Percentiles rank a stretch among this genome's conserved stretches.
These are phyloP conservation scores for Calliphora vicina DNA, from an alignment of 1,140 invertebrate species.

Conservation along the genomic window DNA sequence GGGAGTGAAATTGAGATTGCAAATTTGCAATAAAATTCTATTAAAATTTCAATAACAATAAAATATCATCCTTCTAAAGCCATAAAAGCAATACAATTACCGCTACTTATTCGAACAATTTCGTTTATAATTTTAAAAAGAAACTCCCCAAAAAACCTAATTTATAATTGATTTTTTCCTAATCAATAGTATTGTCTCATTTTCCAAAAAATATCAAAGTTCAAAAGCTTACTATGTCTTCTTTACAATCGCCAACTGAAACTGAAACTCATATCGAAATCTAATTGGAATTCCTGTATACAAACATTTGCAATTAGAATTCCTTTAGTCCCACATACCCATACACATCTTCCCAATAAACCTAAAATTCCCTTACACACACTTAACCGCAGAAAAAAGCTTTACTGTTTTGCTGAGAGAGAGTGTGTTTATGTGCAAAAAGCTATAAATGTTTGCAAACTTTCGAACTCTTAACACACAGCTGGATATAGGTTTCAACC, in stretches of 20 bases:
- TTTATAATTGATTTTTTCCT: too few relatives aligned
- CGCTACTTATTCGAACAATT: too few relatives aligned
- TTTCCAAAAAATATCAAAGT: neutral
- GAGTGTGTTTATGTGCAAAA: neutral
- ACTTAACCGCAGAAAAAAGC: neutral
- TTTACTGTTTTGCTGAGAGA: neutral
- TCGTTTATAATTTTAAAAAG: too few relatives aligned
- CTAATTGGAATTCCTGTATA: neutral
- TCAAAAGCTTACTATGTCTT: neutral
- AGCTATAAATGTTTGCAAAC: constrained; percentile 24
- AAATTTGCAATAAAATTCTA: too few relatives aligned
- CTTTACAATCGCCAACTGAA: neutral
- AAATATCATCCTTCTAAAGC: too few relatives aligned
- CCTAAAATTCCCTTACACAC: neutral
- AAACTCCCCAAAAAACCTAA: too few relatives aligned
- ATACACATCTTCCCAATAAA: neutral
- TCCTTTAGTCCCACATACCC: neutral
- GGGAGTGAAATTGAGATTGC: too few relatives aligned
- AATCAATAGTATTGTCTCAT: too few relatives aligned
- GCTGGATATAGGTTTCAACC: neutral
- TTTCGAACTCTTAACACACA: constrained; percentile 10
- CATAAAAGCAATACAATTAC: too few relatives aligned
- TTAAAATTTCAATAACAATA: too few relatives aligned
- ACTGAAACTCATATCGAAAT: neutral
- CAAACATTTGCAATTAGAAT: neutral